Evolutionary conservation across 2,113 vertebrate species (phyloP), one percentile per base, ranked within the genome.

Genomic region (Dolichallabes microphthalmus): DNA sequence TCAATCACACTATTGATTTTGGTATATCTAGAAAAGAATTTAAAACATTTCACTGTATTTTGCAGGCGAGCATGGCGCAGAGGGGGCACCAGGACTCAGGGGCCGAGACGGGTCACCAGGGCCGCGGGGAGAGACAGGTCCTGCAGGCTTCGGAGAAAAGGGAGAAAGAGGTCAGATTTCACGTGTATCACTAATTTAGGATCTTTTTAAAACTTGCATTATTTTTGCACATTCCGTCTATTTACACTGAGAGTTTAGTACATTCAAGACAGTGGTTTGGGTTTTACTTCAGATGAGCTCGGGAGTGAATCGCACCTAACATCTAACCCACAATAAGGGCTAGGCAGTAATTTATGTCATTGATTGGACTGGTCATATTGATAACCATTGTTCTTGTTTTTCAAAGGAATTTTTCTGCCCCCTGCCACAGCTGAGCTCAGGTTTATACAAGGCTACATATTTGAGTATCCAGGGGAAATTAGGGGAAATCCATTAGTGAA

Each of bases 71-170:
- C 91, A 93, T 15, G 97, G 97, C 80, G 32, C 91, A 53, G 98
- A 99, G 79, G 98, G 97, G 19, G 91, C 89, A 71, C 89, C 92
- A 86, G 98, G 97, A 68, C 87, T 95, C 82, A 96, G 96, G 93
- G 98, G 96, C 57, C 93, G 95, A 88, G 98, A 98, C 86, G 98
- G 98, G 0, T 89, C 91, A 20, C 68, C 93, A 83, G 98, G 98
- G 5, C 94, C 93, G 20, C 96, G 96, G 45, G 98, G 98, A 77
- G 97, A 98, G 13, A 90, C 95, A 4, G 98, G 97, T 35, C 90
- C 92, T 52, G 82, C 96, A 90, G 96, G 97, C 22, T 89, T 92
- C 90, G 97, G 96, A 93, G 90, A 94, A 84, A 99, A 98, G 93
- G 98, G 98, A 81, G 97, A 99, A 55, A 96, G 90, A 96, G 97